Evolutionary conservation across 2,113 vertebrate species (phyloP), one percentile per base, ranked within the genome.

Genomic region (Platanista minor): DNA sequence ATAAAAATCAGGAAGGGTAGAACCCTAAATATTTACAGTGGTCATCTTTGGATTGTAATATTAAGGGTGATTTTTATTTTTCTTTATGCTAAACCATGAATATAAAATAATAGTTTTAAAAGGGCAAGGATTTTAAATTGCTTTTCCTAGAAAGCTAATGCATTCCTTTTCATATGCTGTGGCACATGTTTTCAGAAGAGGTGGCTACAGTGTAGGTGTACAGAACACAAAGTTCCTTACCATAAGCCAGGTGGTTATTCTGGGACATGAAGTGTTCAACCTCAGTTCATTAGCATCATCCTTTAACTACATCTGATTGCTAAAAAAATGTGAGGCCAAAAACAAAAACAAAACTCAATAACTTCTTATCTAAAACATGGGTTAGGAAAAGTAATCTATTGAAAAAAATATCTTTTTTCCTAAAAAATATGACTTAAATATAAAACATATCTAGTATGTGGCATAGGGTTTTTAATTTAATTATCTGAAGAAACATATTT

Each of bases 391-490:
- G 43, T n/a, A 82, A 33, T 6, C 21, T 75, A 78, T 43, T 29
- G 43, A 71, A 84, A 80, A 80, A 92, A 59, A 25, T 31, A 52
- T 3, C 14, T 64, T 39, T 71, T 84, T 72, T 49, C 27, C 36
- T 46, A 86, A 61, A 74, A 98, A 96, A 69, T 21, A 41, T 1
- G 15, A 49, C 8, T 97, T 43, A 89, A 72, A 83, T 97, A 89
- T 2, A 80, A 41, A 17, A 94, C 89, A 94, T 80, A 91, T 27
- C 20, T 87, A 67, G 7, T 86, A 23, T 20, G 71, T 39, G 9
- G 85, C 72, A 95, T 54, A 97, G 21, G 12, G 8, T 72, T 93
- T 96, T 97, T 39, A 59, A 92, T 97, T 95, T 87, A 97, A 97
- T 97, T 97, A 86, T 61, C n/a, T 96, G 43, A 78, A 90, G n/a